These are phyloP conservation scores for Panonychus citri DNA, from an alignment of 1,140 invertebrate genomes.

Conservation along the genomic window DNA sequence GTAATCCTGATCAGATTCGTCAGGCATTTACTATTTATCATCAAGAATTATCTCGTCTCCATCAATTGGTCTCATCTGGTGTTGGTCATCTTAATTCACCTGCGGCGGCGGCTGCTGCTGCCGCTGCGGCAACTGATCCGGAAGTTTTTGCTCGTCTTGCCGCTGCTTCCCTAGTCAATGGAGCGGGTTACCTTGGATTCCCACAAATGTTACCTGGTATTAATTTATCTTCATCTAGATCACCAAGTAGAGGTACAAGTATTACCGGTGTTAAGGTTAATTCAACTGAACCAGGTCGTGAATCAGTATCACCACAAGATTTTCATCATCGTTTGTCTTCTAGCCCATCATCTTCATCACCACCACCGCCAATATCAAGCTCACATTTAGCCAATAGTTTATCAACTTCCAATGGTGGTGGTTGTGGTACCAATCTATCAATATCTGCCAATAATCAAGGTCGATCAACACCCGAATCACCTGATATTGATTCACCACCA, in stretches of 20 bases:
- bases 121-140: slow-evolving; percentile 1
- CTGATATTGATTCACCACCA: no score
- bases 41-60: slow-evolving; percentile 62
- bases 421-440: neutral
- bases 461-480: neutral
- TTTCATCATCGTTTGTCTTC: neutral
- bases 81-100: slow-evolving; percentile 8
- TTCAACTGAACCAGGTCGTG: neutral
- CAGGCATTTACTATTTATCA: slow-evolving; percentile 74
- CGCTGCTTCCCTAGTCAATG: slow-evolving; percentile 32
- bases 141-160: neutral
- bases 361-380: neutral
- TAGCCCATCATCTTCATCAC: neutral
- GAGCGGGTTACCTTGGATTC: slow-evolving; percentile 40
- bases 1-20: slow-evolving; percentile 59
- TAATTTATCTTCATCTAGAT: no score
- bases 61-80: slow-evolving; percentile 2
- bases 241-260: neutral
- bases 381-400: neutral
- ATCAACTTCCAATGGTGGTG: no score
- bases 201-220: slow-evolving; percentile 11
- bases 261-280: neutral
- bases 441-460: neutral
- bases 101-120: neutral
- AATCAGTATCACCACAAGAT: slow-evolving; percentile 2